phyloP scores from a whole-genome alignment of 2,888 invertebrate species.

The Torymus auratus region DNA sequence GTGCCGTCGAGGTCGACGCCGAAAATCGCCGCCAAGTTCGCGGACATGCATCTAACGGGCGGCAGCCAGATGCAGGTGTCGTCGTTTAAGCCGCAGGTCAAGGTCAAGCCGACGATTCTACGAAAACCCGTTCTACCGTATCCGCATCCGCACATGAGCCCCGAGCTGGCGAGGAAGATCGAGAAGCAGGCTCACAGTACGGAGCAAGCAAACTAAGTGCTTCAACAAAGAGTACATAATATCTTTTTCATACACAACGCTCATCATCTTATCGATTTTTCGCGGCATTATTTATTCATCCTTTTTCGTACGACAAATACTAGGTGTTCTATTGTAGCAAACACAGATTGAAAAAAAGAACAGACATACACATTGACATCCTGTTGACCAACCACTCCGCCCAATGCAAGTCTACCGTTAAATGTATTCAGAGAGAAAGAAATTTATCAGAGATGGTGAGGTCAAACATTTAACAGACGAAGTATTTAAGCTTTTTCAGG shows the following conservation, averaged over 20 bases:
- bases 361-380: constrained; percentile 49
- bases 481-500: constrained; percentile 16
- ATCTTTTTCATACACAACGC: no score
- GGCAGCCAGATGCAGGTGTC: constrained; percentile 76
- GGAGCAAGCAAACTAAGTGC: constrained; percentile 69
- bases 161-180: constrained; percentile 73
- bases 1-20: constrained; percentile 81
- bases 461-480: constrained; percentile 2
- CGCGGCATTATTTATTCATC: constrained; percentile 29
- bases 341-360: neutral
- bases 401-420: constrained; percentile 64
- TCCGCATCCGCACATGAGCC: constrained; percentile 76
- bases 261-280: neutral
- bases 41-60: constrained; percentile 81
- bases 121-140: constrained; percentile 81
- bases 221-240: neutral
- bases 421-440: constrained; percentile 41
- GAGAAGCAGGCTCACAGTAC: constrained; percentile 74
- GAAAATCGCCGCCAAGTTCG: constrained; percentile 82
- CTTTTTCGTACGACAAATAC: neutral
- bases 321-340: constrained; percentile 15
- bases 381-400: constrained; percentile 71
- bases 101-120: constrained; percentile 89
- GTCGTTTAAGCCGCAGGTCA: constrained; percentile 84
- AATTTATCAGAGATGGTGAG: constrained; percentile 30